Conservation (phyloP, 2,113 vertebrate genomes). For the Epinephelus moara region DNA sequence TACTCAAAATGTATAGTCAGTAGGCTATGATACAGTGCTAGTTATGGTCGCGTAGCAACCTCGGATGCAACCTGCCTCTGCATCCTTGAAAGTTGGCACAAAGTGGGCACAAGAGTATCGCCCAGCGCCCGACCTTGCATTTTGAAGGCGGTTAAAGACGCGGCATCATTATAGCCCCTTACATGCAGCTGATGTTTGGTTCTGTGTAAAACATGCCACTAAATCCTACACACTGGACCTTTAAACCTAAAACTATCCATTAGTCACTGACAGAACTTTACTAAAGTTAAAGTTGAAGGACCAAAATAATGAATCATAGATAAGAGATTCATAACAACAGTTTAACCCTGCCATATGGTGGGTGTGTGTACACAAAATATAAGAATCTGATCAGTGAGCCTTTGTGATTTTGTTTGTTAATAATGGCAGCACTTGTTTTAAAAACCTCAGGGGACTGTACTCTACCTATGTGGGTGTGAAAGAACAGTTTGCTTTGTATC, state of each 20-base stretch:
- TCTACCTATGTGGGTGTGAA: background rate
- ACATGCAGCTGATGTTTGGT: too few species aligned
- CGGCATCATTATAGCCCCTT: too few species aligned
- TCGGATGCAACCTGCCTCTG: too few species aligned
- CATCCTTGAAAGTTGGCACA: too few species aligned
- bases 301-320: background rate
- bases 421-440: background rate
- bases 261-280: background rate
- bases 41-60: too few species aligned
- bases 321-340: background rate
- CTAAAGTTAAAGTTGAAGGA: background rate
- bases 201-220: too few species aligned
- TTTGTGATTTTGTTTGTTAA: background rate
- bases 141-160: too few species aligned
- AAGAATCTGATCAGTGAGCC: background rate
- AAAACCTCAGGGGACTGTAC: background rate
- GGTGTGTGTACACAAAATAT: background rate
- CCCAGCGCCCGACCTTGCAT: too few species aligned
- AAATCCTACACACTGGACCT: too few species aligned
- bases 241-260: background rate
- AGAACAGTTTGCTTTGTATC: background rate
- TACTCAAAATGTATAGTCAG: too few species aligned
- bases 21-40: too few species aligned
- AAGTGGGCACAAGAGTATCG: too few species aligned
- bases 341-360: background rate